Evolutionary conservation across 2,797 vertebrate species (phyloP).

Genomic region (Percopsis omiscomaycus): DNA sequence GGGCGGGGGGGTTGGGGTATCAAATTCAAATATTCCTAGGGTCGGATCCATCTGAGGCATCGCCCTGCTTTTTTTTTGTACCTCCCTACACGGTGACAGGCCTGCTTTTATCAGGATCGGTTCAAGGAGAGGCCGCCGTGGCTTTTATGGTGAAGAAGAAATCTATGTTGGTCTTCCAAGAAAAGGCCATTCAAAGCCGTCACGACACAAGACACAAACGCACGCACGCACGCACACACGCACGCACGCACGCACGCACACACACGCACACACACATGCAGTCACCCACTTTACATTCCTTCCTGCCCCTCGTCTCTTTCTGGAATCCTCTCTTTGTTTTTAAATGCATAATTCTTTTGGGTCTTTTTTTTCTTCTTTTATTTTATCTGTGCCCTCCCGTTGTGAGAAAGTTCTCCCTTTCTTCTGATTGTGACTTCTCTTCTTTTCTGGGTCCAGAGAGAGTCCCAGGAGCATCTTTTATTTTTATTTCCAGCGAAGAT

Average conservation of each 20-base stretch:
- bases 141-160: conserved; percentile 49
- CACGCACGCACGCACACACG: not conserved
- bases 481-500: conserved; percentile 33
- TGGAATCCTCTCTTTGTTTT: conserved; percentile 50
- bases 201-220: not conserved
- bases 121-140: conserved; percentile 51
- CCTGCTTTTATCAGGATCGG: conserved; percentile 56
- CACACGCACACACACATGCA: conserved; percentile 2
- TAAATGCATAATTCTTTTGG: conserved; percentile 63
- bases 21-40: conserved; percentile 45
- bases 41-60: conserved; percentile 9
- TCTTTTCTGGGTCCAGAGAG: conserved; percentile 50
- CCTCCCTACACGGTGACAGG: conserved; percentile 39
- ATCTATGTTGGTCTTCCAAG: conserved; percentile 30
- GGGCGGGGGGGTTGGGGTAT: not conserved
- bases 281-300: conserved; percentile 1
- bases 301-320: conserved; percentile 12
- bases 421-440: conserved; percentile 46
- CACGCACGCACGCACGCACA: not conserved
- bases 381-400: conserved; percentile 21
- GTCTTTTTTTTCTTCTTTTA: conserved; percentile 32
- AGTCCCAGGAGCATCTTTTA: conserved; percentile 59
- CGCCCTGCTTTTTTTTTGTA: conserved; percentile 26
- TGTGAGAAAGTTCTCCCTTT: conserved; percentile 54
- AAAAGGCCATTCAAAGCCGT: not conserved